Conservation (phyloP, 2,888 invertebrate genomes). For the Meandrusa payeni region DNA sequence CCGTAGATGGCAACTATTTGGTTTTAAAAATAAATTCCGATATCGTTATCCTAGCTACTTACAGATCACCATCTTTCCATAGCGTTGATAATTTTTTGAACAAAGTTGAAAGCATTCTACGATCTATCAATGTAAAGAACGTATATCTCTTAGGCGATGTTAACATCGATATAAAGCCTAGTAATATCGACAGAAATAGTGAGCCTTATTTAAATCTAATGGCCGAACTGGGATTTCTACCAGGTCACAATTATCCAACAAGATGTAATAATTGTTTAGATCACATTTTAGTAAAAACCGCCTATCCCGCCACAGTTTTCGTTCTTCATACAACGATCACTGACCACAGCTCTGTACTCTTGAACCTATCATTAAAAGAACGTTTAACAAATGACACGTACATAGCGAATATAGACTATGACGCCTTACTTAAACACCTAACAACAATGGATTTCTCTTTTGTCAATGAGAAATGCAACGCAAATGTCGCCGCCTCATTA, state of each 20-base stretch:
- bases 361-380: not conserved
- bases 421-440: not conserved
- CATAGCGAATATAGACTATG: not conserved
- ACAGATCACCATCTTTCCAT: not conserved
- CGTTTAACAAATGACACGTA: not conserved
- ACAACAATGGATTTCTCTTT: constrained; percentile 1
- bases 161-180: not conserved
- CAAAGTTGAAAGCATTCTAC: not conserved
- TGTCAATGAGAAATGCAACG: not conserved
- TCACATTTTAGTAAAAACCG: not conserved
- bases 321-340: not conserved
- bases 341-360: not conserved
- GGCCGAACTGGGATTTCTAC: constrained; percentile 1
- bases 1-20: not conserved
- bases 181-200: constrained; percentile 1
- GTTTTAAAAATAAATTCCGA: not conserved
- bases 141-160: not conserved
- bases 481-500: not conserved
- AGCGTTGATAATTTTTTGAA: not conserved
- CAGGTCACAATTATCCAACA: not conserved
- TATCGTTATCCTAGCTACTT: not conserved
- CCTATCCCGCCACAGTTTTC: not conserved
- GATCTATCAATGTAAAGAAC: not conserved
- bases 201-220: not conserved
- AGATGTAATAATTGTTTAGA: constrained; percentile 3